Evolutionary conservation across 2,888 invertebrate species (phyloP).

Genomic region (Biston betularia): DNA sequence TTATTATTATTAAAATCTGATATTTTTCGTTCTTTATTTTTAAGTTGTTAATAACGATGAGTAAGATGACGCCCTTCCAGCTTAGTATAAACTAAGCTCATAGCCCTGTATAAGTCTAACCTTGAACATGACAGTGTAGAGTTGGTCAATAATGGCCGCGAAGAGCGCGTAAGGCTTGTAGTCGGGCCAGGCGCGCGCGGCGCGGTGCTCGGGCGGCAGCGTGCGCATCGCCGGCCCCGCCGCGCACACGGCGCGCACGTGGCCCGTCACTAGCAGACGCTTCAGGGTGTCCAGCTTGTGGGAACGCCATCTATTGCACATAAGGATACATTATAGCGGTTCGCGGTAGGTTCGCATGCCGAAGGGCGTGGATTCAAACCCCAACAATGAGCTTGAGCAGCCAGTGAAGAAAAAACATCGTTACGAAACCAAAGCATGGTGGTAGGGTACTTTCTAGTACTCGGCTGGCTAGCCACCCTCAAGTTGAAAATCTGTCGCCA

Average conservation of each 20-base stretch:
- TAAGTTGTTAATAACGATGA: no score
- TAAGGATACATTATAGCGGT: background rate
- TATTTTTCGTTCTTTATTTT: no score
- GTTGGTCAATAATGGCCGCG: constrained; percentile 93
- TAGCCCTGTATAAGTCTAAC: constrained; percentile 70
- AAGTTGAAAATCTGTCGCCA: no score
- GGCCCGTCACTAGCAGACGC: constrained; percentile 91
- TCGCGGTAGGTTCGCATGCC: no score
- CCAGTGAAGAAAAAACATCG: no score
- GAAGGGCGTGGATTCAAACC: no score
- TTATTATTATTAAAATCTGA: no score
- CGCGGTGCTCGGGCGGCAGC: constrained; percentile 85
- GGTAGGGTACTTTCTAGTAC: background rate
- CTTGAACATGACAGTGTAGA: constrained; percentile 95
- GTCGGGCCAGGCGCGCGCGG: constrained; percentile 88
- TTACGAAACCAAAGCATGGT: no score
- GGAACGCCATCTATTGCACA: constrained; percentile 89
- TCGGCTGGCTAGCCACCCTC: no score
- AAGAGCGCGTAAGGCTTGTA: constrained; percentile 95
- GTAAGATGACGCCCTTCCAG: no score
- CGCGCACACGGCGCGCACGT: constrained; percentile 89
- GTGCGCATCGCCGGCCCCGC: constrained; percentile 88
- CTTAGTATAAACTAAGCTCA: background rate
- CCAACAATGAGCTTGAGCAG: no score
- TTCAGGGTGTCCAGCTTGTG: constrained; percentile 90